These are phyloP conservation scores for Chondrilla cf. caribensis DNA, from an alignment of 37 sponge, comb jelly and placozoan genomes.

Conservation along the genomic window DNA sequence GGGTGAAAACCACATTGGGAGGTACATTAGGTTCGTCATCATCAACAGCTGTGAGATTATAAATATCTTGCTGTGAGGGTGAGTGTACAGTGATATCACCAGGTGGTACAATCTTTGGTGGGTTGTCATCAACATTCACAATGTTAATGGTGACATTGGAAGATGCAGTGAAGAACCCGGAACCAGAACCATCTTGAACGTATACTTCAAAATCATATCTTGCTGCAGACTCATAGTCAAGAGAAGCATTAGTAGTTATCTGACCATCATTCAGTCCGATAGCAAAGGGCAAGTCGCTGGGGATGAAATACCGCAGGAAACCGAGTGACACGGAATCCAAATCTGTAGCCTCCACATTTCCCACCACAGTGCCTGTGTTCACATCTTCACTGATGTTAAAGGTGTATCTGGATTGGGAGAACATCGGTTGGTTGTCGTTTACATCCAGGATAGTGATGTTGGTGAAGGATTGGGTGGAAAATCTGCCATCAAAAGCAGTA, in stretches of 20 bases:
- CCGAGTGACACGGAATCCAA: neutral
- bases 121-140: constrained; percentile 1
- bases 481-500: neutral
- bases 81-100: neutral
- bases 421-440: neutral
- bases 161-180: neutral
- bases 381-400: constrained; percentile 13
- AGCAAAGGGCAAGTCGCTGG: neutral
- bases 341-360: neutral
- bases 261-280: neutral
- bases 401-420: neutral
- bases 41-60: constrained; percentile 2
- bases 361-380: neutral
- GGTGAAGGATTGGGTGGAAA: neutral
- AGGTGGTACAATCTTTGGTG: neutral
- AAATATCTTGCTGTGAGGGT: neutral
- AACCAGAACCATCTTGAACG: neutral
- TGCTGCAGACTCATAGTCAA: neutral
- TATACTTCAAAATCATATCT: neutral
- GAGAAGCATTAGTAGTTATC: neutral
- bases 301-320: neutral
- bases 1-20: neutral
- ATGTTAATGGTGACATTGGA: neutral
- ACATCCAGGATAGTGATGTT: neutral
- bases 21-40: neutral